Evolutionary conservation across 2,888 invertebrate species (phyloP), one percentile per base, ranked within the genome.

Genomic region (Flexamia atlantica): DNA sequence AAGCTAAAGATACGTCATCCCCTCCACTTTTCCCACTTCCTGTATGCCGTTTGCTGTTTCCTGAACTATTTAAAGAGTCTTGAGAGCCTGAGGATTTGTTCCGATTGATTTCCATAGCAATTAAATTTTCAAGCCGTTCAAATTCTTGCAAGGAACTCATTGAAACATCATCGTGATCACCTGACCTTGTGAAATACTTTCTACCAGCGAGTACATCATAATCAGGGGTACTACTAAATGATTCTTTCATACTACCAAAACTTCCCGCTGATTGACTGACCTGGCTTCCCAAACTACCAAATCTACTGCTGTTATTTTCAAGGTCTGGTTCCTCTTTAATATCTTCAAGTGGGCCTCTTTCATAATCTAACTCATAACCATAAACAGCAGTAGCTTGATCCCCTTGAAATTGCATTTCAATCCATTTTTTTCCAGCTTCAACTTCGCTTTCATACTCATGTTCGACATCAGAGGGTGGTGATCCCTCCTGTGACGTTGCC

Each of bases 101-200:
- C 40, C 89, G 90, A 57, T 91, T 89, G 89, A 95, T 95, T 89
- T 97, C 97, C 89, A 96, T 92, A 0, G 94, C 94, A 88, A 98
- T 94, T 0, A 97, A 96, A 87, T 94, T 94, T 90, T 98, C 98
- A 17, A 98, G 91, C 86, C 95, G 95, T 91, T 98, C 98, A 91
- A 98, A 98, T 89, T 98, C 98, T 90, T 97, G 97, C 85, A 98
- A 92, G 7, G 98, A 98, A 86, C 95, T 97, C 90, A 98, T 95
- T 0, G 98, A 98, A 60, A 97, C 93, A 89, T 98, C 97, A 89
- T 98, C 98, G 89, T 96, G 96, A 87, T 98, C 97, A n/a, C 95
- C 94, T 87, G 94, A 93, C 87, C 95, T 94, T 3, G 95, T 94
- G 88, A 97, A 95, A 90, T 95, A 96, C 88, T 95, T 95, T 88